Base-by-base conservation (phyloP, 2,797 vertebrate species). In the Selene dorsalis region DNA sequence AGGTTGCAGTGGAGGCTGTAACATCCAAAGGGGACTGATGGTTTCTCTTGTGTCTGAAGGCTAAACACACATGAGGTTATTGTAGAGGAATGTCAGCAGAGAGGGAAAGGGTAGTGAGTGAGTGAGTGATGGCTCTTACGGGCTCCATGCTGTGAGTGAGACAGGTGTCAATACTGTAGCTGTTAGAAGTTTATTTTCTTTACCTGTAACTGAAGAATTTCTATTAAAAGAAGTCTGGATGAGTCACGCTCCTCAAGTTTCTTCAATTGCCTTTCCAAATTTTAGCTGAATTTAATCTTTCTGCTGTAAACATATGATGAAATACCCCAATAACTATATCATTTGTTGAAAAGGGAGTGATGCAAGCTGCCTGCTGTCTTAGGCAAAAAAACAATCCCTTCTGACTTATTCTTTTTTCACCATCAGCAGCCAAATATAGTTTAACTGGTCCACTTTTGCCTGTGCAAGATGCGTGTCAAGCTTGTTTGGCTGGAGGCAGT, bases 391-490 rank as follows among this genome's bases (percentile, higher is more conserved):
- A 41, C 48, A 22, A 32, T 18, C 9, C 22, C 9, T 39, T 61
- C 6, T 47, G 30, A 50, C 18, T 56, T 10, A 67, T 69, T 70
- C 61, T 50, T 38, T 73, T 81, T 75, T 75, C 24, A 2, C 18
- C 59, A 56, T 69, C 50, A 71, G 61, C 43, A 80, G 79, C 63
- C 62, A 86, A 70, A 81, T 80, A 71, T 69, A 77, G 69, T 59
- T 45, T 43, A 66, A 69, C 56, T 80, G 28, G 55, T 86, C 73
- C 63, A 80, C 53, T 73, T 88, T 79, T 83, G 14, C 67, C 69
- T 50, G 41, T 70, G 66, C 57, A 73, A 70, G 65, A 80, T 85
- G 64, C 80, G 67, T 84, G 73, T 86, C 75, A 76, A 45, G 68
- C 24, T 61, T 75, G 71, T 85, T 82, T 73, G 69, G 73, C 84